These are phyloP conservation scores for Vidua macroura DNA, from an alignment of 2,113 vertebrate genomes.

Conservation along the genomic window DNA sequence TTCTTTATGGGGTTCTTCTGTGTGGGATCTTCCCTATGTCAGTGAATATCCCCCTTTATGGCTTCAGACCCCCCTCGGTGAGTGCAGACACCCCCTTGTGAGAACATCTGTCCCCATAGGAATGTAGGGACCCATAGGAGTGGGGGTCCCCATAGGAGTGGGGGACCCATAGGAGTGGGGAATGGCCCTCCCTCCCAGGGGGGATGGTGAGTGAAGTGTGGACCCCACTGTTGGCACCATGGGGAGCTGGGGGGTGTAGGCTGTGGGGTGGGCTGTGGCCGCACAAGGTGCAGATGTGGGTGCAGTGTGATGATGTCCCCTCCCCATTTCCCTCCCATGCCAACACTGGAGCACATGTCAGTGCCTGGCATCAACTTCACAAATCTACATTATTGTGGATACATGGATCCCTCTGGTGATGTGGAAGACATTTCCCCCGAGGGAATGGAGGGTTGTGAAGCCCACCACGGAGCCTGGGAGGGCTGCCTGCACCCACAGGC, in stretches of 20 bases:
- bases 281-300: background rate
- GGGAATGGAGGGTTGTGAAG: background rate
- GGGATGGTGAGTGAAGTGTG: background rate
- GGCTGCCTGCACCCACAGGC: background rate
- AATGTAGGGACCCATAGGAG: background rate
- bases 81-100: background rate
- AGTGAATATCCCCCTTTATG: background rate
- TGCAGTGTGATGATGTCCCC: background rate
- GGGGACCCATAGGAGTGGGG: background rate
- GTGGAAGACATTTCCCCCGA: background rate
- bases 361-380: background rate
- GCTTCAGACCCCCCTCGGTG: background rate
- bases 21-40: background rate
- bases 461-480: too few relatives aligned
- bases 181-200: background rate
- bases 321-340: background rate
- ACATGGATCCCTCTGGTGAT: background rate
- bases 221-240: background rate
- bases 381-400: background rate
- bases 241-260: background rate
- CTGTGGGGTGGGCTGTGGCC: background rate
- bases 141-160: too few relatives aligned
- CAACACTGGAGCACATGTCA: rapidly evolving
- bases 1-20: background rate
- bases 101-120: background rate